Conservation (phyloP, 2,113 vertebrate species). For the Menura novaehollandiae region DNA sequence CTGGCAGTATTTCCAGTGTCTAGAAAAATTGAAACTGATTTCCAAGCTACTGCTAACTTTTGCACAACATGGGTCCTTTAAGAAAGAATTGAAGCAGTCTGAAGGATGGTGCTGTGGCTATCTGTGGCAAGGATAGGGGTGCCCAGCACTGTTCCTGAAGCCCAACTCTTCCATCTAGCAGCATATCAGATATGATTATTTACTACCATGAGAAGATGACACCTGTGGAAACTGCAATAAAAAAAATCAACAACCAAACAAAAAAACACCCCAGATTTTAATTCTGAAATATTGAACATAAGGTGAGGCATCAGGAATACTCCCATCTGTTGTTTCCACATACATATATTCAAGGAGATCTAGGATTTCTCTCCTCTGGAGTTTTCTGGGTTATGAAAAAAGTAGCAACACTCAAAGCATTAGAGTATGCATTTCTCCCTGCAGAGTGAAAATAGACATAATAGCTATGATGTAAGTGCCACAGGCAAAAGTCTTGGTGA, state of each 20-base stretch:
- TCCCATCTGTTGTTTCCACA: background rate
- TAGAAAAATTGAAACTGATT: background rate
- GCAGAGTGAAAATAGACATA: background rate
- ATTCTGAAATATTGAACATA: background rate
- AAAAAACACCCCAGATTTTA: background rate
- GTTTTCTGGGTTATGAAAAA: background rate
- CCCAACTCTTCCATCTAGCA: background rate
- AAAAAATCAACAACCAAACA: background rate
- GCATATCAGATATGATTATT: background rate
- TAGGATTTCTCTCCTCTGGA: background rate
- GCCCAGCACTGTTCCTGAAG: background rate
- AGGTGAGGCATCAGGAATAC: background rate
- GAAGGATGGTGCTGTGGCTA: background rate
- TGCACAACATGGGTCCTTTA: background rate
- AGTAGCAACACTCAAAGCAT: background rate
- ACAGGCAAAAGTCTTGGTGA: background rate
- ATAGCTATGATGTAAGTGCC: background rate
- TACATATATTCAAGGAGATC: background rate
- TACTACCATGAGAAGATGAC: background rate
- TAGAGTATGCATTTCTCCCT: background rate
- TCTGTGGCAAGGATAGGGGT: background rate
- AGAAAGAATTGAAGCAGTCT: background rate
- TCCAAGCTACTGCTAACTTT: background rate
- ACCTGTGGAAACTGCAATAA: background rate
- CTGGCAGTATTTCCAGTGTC: background rate